phyloP scores from a whole-genome alignment of 2,113 vertebrate genomes.

The Diadophis punctatus region DNA sequence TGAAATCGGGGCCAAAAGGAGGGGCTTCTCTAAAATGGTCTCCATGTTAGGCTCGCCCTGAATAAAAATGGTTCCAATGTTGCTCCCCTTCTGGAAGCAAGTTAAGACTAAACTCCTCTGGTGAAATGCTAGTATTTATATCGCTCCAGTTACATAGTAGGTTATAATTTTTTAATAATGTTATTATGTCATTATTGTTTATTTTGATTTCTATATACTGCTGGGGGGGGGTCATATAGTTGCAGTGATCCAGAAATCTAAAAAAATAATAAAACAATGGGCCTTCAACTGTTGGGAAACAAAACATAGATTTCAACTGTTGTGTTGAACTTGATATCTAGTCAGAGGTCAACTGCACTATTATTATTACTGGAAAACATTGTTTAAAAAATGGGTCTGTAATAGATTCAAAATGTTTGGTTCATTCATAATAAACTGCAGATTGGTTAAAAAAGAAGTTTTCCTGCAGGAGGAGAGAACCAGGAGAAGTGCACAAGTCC shows the following conservation, averaged over 20 bases:
- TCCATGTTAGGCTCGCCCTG: neutral
- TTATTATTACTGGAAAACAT: neutral
- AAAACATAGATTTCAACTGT: neutral
- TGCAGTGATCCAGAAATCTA: neutral
- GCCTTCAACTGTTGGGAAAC: neutral
- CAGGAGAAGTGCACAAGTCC: neutral
- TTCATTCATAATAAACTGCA: neutral
- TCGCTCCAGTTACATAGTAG: neutral
- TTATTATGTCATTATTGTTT: neutral
- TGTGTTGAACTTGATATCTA: neutral
- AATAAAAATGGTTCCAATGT: neutral
- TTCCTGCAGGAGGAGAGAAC: neutral
- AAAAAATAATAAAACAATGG: neutral
- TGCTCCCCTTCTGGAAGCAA: neutral
- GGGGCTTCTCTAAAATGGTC: neutral
- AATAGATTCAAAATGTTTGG: neutral
- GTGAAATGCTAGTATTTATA: neutral
- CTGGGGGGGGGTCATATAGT: neutral
- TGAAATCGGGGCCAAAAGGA: neutral
- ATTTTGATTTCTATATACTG: neutral
- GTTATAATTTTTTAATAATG: neutral
- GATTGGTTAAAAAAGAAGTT: neutral
- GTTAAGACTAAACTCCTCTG: neutral
- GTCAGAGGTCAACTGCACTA: neutral
- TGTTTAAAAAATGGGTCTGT: neutral